Evolutionary conservation across 1,140 invertebrate genomes (phyloP), one percentile per base, ranked within the genome.

Genomic region (Drosophila sp.): DNA sequence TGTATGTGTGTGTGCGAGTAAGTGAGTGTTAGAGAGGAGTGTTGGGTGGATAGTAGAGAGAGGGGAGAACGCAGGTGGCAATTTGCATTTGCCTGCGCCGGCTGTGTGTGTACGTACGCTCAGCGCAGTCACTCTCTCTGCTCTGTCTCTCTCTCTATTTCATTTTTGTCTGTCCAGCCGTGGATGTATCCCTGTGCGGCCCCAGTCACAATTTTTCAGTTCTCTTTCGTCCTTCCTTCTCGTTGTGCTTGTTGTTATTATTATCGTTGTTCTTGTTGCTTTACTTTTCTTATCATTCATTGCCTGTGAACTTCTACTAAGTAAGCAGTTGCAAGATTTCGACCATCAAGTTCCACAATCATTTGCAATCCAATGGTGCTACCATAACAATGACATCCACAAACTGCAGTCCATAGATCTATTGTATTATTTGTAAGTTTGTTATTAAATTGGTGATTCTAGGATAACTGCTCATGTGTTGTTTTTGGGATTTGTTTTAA

Each of bases 151-250:
- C 63, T 57, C 58, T 43, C 4, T 21, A 1, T 21, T 21, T 21
- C 21, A n/a, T n/a, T n/a, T n/a, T n/a, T n/a, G n/a, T 21, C 21
- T 76, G 66, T 80, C 78, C 84, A 78, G 76, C 71, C 82, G 82
- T 86, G 82, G 82, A 86, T 86, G 82, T 86, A 86, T 86, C 82
- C 81, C 77, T 86, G 46, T 72, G 63, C 54, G 54, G 45, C 9
- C 43, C 36, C 36, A 58, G 38, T 48, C 43, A 16, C 27, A 79
- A 75, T 71, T 76, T 73, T 72, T 57, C n/a, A 41, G 21, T 18
- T 58, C 38, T 34, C 4, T 6, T 11, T 29, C 5, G 13, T 6
- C 32, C 41, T 29, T 11, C 6, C 14, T 34, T 56, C 41, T 69
- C 50, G 32, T 54, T 51, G 25, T 65, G 36, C 25, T 58, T 34